Percentiles rank a stretch among this genome's conserved stretches.
Conservation (phyloP, 2,888 invertebrate species). For the Dysmachus trigonus region DNA sequence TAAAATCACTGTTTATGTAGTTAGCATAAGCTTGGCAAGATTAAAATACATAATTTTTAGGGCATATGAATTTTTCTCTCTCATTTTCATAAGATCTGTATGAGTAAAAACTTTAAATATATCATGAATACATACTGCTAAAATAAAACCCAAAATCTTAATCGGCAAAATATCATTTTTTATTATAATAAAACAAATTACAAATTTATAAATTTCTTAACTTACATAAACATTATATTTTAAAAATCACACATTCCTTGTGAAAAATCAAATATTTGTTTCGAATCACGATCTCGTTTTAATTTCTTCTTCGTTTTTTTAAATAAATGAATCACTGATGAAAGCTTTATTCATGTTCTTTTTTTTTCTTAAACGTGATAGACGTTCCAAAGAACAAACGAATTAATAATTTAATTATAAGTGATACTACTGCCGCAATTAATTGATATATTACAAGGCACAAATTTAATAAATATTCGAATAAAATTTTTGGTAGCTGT, state of each 20-base stretch:
- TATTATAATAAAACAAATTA: slow-evolving; percentile 30
- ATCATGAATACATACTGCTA: too few species aligned
- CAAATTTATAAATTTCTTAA: slow-evolving; percentile 34
- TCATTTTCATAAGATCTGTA: too few species aligned
- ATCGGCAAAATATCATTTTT: slow-evolving; percentile 26
- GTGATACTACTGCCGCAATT: neutral
- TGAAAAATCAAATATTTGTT: slow-evolving; percentile 5
- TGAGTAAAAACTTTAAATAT: too few species aligned
- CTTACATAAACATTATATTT: slow-evolving; percentile 8
- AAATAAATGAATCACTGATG: neutral
- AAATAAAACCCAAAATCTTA: neutral
- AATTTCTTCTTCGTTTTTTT: neutral
- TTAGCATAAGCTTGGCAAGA: neutral
- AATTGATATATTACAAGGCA: slow-evolving; percentile 9
- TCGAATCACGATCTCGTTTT: neutral
- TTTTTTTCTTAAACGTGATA: too few species aligned
- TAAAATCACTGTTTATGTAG: neutral
- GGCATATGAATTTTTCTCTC: too few species aligned
- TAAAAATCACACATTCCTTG: slow-evolving; percentile 11
- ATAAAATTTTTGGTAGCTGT: too few species aligned
- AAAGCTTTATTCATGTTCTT: neutral
- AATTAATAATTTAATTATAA: neutral
- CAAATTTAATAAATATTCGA: neutral
- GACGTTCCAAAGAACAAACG: too few species aligned
- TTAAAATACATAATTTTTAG: neutral